Base-by-base conservation (phyloP, 2,113 vertebrate genomes). In the Todiramphus chloris region DNA sequence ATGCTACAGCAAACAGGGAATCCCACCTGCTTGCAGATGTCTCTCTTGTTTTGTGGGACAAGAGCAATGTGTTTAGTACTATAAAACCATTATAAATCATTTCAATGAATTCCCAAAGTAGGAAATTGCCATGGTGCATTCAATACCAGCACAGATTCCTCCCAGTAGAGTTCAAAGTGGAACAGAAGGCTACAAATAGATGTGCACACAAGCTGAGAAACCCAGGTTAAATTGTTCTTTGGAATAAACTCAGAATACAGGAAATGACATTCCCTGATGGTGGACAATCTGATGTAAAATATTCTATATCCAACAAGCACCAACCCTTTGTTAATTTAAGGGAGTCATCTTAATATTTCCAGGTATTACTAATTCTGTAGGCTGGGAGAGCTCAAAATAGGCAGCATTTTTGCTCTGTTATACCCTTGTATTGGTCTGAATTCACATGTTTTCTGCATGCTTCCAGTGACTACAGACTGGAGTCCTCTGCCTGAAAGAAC, bases 1-100 rank as follows among this genome's bases (percentile, higher is more conserved):
- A 92, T 0, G 0, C 17, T 17, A 7, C 25, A 31, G 43, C 19
- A 74, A 93, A 64, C 59, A 81, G 56, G 79, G 83, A 83, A 93
- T 83, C 46, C 79, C 85, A 96, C 83, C 68, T 70, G 79, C 64
- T 94, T 86, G 55, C 75, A 93, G 93, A 83, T 77, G 43, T 63
- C 25, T 84, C 7, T 75, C 62, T 46, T 4, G 0, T 77, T 96
- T 44, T 46, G 10, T 55, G 33, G 82, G 50, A 86, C 41, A 78
- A 80, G 41, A 91, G 5, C 28, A 83, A 64, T 31, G 25, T 55
- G 21, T 15, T 90, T 69, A 33, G 33, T 13, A 8, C 30, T 35
- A 21, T 83, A 62, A 30, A 23, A 83, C 3, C 35, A 24, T 31
- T 58, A 30, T 18, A 59, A 83, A 64, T 7, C 2, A 20, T 81